Evolutionary conservation across 2,888 invertebrate species (phyloP).

Genomic region (Drosophila diplacantha): DNA sequence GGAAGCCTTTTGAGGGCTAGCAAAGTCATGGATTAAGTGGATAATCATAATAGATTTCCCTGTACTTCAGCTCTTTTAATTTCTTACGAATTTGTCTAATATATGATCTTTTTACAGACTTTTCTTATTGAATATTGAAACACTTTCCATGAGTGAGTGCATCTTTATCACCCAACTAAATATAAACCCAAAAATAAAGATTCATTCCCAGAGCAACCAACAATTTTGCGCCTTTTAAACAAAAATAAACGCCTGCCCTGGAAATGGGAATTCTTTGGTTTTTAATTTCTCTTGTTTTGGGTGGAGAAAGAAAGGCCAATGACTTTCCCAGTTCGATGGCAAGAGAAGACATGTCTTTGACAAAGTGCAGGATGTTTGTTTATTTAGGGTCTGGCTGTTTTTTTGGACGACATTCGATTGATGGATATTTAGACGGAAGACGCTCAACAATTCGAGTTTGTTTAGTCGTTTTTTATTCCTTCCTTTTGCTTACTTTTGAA

Average conservation of each 20-base stretch:
- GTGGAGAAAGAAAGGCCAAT: constrained; percentile 60
- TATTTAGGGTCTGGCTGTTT: constrained; percentile 11
- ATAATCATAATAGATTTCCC: background rate
- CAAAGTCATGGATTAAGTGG: background rate
- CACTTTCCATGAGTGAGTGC: background rate
- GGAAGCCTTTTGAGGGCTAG: background rate
- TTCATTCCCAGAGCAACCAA: constrained; percentile 27
- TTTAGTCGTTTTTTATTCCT: background rate
- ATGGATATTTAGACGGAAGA: constrained; percentile 17
- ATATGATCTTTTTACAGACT: too few species aligned
- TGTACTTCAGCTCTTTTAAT: background rate
- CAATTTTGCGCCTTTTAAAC: constrained; percentile 48
- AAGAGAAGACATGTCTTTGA: constrained; percentile 23
- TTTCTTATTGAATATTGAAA: too few species aligned
- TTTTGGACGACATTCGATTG: constrained; percentile 24
- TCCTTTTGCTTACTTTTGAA: constrained; percentile 12
- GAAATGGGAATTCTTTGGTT: constrained; percentile 29
- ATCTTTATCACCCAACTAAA: constrained; percentile 8
- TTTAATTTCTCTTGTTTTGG: constrained; percentile 32
- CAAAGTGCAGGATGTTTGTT: constrained; percentile 28
- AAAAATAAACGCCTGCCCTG: constrained; percentile 54
- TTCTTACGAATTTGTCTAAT: background rate
- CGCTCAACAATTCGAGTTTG: constrained; percentile 16
- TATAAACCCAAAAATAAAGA: constrained; percentile 51
- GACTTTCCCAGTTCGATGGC: constrained; percentile 41